Conservation (phyloP, 2,113 vertebrate genomes). For the Gorsachius goisagi region DNA sequence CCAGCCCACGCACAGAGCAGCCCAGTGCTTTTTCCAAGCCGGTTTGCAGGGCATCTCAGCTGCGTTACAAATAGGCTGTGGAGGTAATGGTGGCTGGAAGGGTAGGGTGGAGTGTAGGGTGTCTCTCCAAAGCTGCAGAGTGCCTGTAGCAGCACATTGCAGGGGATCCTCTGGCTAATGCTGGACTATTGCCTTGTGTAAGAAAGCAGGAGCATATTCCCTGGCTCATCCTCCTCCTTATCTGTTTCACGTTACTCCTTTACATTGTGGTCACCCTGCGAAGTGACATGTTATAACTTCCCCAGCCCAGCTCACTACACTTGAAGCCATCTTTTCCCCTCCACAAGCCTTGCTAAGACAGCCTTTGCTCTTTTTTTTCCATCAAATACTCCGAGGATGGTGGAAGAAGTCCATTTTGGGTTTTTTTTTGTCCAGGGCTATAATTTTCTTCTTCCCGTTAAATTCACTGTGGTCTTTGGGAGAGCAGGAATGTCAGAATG, state of each 20-base stretch:
- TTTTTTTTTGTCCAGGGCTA: not conserved
- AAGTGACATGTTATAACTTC: not conserved
- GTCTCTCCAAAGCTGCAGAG: not conserved
- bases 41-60: not conserved
- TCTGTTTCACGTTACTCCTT: not conserved
- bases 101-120: fast-evolving
- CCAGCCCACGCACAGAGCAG: not conserved
- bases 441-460: not conserved
- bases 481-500: not conserved
- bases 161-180: not conserved
- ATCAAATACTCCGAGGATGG: not conserved
- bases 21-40: not conserved
- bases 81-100: fast-evolving
- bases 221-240: not conserved
- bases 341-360: not conserved
- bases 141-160: not conserved
- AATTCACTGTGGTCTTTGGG: not conserved
- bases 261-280: not conserved
- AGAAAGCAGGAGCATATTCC: not conserved
- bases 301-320: not conserved
- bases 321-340: not conserved
- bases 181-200: not conserved
- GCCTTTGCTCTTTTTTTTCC: not conserved
- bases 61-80: fast-evolving
- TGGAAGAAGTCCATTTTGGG: not conserved